Percentiles rank a stretch among this genome's conserved stretches.
Conservation (phyloP, 2,797 vertebrate genomes). For the Takifugu ocellatus region DNA sequence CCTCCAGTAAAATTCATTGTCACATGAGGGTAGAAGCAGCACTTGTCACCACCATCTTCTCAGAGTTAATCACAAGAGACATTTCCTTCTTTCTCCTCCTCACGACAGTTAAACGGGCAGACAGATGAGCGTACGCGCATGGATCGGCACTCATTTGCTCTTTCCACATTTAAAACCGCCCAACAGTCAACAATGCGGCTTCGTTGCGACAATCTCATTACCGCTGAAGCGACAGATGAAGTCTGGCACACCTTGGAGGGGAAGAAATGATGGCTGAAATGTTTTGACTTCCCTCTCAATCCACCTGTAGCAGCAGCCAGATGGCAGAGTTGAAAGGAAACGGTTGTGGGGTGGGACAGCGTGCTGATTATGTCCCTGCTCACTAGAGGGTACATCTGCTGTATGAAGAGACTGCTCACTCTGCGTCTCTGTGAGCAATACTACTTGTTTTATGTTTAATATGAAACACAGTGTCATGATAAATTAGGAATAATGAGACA, state of each 20-base stretch:
- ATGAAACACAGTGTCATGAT: conserved; percentile 37
- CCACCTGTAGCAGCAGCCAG: conserved; percentile 61
- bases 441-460: conserved; percentile 24
- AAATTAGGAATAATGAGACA: conserved; percentile 47
- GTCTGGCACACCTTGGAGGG: conserved; percentile 19
- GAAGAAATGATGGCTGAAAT: conserved; percentile 25
- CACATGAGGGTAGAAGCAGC: not conserved
- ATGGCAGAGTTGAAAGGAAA: conserved; percentile 50
- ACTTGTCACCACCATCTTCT: too few relatives aligned
- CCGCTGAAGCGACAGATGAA: conserved; percentile 31
- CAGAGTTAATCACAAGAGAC: too few relatives aligned
- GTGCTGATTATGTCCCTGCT: conserved; percentile 52
- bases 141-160: not conserved
- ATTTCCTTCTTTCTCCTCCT: too few relatives aligned
- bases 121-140: too few relatives aligned
- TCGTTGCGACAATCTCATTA: conserved; percentile 23
- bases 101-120: too few relatives aligned
- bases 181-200: not conserved
- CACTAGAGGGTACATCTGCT: conserved; percentile 61
- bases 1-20: not conserved
- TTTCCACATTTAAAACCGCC: conserved; percentile 4
- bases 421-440: conserved; percentile 27
- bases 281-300: conserved; percentile 42
- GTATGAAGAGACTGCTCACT: conserved; percentile 48
- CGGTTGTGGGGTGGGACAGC: conserved; percentile 44